A percentile compares a stretch with the other conserved stretches of the same genome.
Evolutionary conservation across 2,797 vertebrate genomes (phyloP).

Genomic region (Anniella stebbinsi): DNA sequence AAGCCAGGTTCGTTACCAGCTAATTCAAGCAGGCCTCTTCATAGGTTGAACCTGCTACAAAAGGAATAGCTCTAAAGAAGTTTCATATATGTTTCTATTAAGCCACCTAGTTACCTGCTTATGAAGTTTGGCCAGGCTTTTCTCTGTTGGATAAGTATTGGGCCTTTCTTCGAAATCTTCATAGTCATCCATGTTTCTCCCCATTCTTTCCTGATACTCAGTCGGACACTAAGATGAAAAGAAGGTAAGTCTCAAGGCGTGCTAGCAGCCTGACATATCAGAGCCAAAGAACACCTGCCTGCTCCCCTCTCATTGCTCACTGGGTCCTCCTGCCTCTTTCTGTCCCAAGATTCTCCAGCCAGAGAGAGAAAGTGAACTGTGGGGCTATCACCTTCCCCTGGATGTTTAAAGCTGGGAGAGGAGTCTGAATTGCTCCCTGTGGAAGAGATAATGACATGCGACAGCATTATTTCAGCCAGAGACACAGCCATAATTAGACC

Average conservation of each 20-base stretch:
- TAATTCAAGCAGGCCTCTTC: slow-evolving; percentile 1
- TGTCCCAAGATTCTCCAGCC: background rate
- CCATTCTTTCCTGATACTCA: slow-evolving; percentile 98
- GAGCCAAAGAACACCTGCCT: background rate
- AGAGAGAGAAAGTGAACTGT: background rate
- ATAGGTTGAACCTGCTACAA: background rate
- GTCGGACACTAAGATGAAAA: slow-evolving; percentile 86
- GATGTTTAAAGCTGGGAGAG: background rate
- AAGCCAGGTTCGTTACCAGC: background rate
- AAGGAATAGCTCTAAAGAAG: slow-evolving; percentile 3
- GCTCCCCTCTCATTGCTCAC: background rate
- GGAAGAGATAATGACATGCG: background rate
- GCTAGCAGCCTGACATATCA: background rate
- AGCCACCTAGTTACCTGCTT: slow-evolving; percentile 86
- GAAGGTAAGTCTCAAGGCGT: background rate
- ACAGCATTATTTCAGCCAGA: background rate
- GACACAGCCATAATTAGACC: background rate
- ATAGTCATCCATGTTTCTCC: slow-evolving; percentile 97
- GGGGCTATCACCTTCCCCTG: background rate
- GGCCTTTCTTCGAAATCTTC: slow-evolving; percentile 98
- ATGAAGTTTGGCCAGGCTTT: slow-evolving; percentile 93
- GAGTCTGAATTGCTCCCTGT: background rate
- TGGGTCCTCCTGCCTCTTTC: background rate
- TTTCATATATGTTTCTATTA: background rate
- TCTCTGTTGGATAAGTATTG: slow-evolving; percentile 92